Evolutionary conservation across 2,797 vertebrate species (phyloP), one percentile per base, ranked within the genome.

Genomic region (Hyperoplus lanceolatus): DNA sequence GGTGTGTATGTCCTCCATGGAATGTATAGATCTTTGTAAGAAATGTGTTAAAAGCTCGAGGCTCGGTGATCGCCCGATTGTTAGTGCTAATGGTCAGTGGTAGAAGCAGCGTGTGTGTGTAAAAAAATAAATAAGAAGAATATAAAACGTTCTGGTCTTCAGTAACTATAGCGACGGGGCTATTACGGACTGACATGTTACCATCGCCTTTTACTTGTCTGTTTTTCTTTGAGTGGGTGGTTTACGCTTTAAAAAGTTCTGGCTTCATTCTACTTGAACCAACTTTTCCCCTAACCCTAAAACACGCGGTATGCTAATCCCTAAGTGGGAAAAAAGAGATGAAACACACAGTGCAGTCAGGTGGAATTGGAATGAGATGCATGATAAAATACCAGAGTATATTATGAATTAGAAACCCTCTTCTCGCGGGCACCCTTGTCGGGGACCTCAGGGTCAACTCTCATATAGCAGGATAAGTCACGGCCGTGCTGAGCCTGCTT

Each of bases 161-260:
- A 43, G 92, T 94, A 91, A 85, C 93, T 86, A 93, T 90, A 86
- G 85, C n/a, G 66, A 94, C 86, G 1, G 77, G 58, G 66, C 80
- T 81, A 81, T 90, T 87, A 82, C 70, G 76, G 79, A 78, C 83
- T 79, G 72, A 84, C 83, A 86, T 88, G 87, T 86, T 55, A 80
- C 39, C 73, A 65, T 76, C 14, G 80, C 73, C 67, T 80, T 67
- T 83, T 76, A 29, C 29, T 29, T 29, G 29, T 29, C 29, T 29
- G 29, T 73, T 69, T 29, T 67, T 75, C 74, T 73, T 73, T 73
- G 78, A 87, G 91, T 82, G 72, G 90, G 89, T 8, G 86, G 77
- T 68, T 90, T 86, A 80, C 7, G 29, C 57, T 73, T 58, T 29
- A 29, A 67, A 63, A 90, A 82, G 65, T 83, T 82, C 49, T 9